Base-by-base conservation (phyloP, 2,797 vertebrate genomes). In the Telmatherina bonti region DNA sequence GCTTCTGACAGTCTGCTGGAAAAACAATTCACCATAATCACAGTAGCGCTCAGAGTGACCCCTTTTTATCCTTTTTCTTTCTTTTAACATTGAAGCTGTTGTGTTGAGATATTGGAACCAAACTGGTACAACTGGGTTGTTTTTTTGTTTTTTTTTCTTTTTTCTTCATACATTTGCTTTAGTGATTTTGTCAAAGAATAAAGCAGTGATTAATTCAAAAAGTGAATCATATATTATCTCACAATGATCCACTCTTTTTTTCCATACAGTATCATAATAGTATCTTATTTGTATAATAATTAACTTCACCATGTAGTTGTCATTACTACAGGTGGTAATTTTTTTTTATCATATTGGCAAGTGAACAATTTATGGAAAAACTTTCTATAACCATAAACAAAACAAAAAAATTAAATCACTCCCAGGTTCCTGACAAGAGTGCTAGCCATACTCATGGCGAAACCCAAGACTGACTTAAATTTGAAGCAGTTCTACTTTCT, bases 21-120 rank as follows among this genome's bases (percentile, higher is more conserved):
- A 45, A 65, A 72, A 47, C 26, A 63, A 33, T 52, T 56, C 22
- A 64, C 41, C 57, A 31, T 36, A 36, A 78, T 73, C 71, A 65
- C 49, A 63, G 12, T 2, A 22, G 51, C 47, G 43, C 43, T 59
- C 20, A 41, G 60, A 33, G 20, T 71, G 29, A 67, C 60, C n/a
- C 16, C 15, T 47, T 27, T 6, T 45, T n/a, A 15, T 35, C 13
- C 11, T 2, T 11, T 0, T 69, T 62, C 78, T 74, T 56, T 22
- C 29, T 41, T 41, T 15, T 18, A 18, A 9, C 24, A 77, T 56
- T n/a, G 55, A 64, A 16, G 51, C 35, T 64, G 35, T 38, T 63
- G 27, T 43, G 13, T 43, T 53, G 4, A 36, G 22, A 67, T 61
- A 59, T 55, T 79, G 65, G 10, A 60, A 41, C 11, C 12, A 26